These are phyloP conservation scores for Scolopax rusticola DNA, from an alignment of 2,797 vertebrate genomes.

Conservation along the genomic window DNA sequence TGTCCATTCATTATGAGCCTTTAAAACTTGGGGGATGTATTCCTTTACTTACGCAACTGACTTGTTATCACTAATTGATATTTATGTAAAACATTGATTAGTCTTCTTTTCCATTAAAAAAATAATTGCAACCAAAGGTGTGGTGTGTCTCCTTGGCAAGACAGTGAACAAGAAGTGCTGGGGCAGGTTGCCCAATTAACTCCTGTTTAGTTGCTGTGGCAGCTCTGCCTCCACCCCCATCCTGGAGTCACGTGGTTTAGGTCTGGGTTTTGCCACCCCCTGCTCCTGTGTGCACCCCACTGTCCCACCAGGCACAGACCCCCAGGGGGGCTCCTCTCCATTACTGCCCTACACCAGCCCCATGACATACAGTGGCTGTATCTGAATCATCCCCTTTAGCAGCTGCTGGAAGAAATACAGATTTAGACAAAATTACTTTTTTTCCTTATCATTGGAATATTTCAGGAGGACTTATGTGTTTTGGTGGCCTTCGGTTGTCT, in stretches of 20 bases:
- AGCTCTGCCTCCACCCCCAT: rapidly evolving
- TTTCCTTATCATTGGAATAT: neutral
- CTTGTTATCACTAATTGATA: conserved; percentile 50
- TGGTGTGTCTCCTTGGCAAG: neutral
- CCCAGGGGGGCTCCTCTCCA: rapidly evolving
- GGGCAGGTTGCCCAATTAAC: rapidly evolving
- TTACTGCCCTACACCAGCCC: rapidly evolving
- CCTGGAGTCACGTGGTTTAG: rapidly evolving
- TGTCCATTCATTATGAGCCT: conserved; percentile 27
- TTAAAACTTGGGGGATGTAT: conserved; percentile 5
- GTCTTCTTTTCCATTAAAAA: conserved; percentile 75
- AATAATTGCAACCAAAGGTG: conserved; percentile 4
- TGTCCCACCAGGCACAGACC: rapidly evolving
- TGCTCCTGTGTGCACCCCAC: rapidly evolving
- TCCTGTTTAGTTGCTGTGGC: no score
- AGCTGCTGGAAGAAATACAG: neutral
- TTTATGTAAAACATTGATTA: conserved; percentile 62
- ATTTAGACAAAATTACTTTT: neutral
- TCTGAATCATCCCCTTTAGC: neutral
- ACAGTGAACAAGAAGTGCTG: neutral
- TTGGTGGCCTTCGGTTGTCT: neutral
- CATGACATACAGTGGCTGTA: rapidly evolving
- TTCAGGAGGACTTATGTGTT: neutral
- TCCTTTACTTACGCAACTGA: conserved; percentile 48
- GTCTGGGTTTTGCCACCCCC: rapidly evolving